A percentile compares a stretch with the other conserved stretches of the same genome.
Conservation (phyloP, 2,888 invertebrate species). For the Hyposoter didymator region DNA sequence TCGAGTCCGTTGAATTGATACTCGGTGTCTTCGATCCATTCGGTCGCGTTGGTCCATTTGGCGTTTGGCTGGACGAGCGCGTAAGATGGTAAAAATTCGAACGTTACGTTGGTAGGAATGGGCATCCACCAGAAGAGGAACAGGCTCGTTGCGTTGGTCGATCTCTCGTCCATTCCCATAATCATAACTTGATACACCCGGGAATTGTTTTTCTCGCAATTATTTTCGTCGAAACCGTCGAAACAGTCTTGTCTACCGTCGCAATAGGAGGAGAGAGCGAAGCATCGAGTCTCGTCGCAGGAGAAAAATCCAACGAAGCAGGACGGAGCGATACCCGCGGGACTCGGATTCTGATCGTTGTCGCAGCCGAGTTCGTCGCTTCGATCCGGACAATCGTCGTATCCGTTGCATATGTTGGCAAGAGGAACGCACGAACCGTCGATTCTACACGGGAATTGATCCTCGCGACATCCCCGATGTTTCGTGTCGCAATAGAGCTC, state of each 20-base stretch:
- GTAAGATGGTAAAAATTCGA: slow-evolving; percentile 90
- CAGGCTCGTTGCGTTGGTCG: slow-evolving; percentile 88
- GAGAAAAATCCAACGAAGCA: slow-evolving; percentile 86
- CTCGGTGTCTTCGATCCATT: slow-evolving; percentile 88
- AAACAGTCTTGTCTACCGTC: slow-evolving; percentile 89
- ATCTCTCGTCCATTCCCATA: slow-evolving; percentile 88
- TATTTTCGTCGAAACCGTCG: slow-evolving; percentile 90
- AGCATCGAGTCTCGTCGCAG: slow-evolving; percentile 87
- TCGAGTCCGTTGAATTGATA: slow-evolving; percentile 88
- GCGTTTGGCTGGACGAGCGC: slow-evolving; percentile 84
- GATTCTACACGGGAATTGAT: slow-evolving; percentile 87
- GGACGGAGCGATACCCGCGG: slow-evolving; percentile 83
- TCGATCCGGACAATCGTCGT: slow-evolving; percentile 86
- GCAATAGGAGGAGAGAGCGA: slow-evolving; percentile 87
- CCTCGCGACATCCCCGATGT: slow-evolving; percentile 79
- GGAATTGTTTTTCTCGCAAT: slow-evolving; percentile 86
- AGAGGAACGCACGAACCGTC: slow-evolving; percentile 88
- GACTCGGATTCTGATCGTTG: slow-evolving; percentile 74
- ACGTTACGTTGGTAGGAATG: slow-evolving; percentile 82
- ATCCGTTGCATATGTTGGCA: slow-evolving; percentile 85
- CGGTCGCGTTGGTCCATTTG: slow-evolving; percentile 86
- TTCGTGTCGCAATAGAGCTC: slow-evolving; percentile 85
- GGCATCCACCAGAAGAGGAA: slow-evolving; percentile 88
- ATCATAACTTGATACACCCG: slow-evolving; percentile 85
- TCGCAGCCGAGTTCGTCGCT: slow-evolving; percentile 85